A percentile compares a stretch with the other conserved stretches of the same genome.
Conservation (phyloP, 2,797 vertebrate species). For the Myripristis jacobus region DNA sequence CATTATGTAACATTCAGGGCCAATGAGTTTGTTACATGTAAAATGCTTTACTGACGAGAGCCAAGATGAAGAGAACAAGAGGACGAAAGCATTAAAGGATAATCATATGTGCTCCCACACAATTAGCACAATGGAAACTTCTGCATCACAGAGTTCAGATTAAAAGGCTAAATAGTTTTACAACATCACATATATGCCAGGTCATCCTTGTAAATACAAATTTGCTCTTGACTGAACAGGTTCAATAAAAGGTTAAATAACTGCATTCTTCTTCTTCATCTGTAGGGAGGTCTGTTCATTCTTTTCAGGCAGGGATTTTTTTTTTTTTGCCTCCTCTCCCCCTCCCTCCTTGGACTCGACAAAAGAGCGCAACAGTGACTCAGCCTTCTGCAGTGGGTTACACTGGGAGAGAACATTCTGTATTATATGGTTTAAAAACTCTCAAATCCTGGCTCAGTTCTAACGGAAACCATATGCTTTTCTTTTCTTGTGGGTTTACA, state of each 20-base stretch:
- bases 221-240: slow-evolving; percentile 10
- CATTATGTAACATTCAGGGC: slow-evolving; percentile 59
- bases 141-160: neutral
- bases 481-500: slow-evolving; percentile 16
- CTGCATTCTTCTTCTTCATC: slow-evolving; percentile 40
- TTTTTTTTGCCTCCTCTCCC: slow-evolving; percentile 37
- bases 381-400: slow-evolving; percentile 53
- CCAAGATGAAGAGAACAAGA: neutral
- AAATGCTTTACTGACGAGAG: slow-evolving; percentile 5
- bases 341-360: slow-evolving; percentile 44
- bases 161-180: slow-evolving; percentile 17
- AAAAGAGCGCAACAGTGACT: slow-evolving; percentile 66
- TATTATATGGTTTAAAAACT: slow-evolving; percentile 30
- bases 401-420: slow-evolving; percentile 37
- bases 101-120: neutral
- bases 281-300: slow-evolving; percentile 35
- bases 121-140: neutral
- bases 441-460: slow-evolving; percentile 17
- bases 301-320: slow-evolving; percentile 45
- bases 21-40: slow-evolving; percentile 35
- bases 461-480: neutral
- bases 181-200: neutral
- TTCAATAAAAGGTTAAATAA: slow-evolving; percentile 43
- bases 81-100: neutral
- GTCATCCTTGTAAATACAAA: neutral